Conservation (phyloP, 2,797 vertebrate species). For the Pogonophryne albipinna region DNA sequence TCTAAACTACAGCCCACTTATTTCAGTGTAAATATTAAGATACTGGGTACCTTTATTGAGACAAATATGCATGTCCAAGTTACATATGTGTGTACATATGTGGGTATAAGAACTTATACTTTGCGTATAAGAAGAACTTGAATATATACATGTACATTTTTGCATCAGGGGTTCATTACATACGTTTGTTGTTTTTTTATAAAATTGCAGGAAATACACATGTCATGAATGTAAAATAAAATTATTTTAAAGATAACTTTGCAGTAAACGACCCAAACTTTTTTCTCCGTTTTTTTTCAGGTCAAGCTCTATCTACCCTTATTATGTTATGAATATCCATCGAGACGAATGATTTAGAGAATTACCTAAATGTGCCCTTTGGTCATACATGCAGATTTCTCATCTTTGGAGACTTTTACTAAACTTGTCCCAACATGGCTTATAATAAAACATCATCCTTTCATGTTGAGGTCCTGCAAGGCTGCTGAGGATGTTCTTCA, state of each 20-base stretch:
- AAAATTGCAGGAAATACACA: too few relatives aligned
- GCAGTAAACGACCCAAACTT: background rate
- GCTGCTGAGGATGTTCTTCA: conserved; percentile 3
- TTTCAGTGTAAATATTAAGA: background rate
- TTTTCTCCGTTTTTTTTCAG: background rate
- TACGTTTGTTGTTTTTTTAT: too few relatives aligned
- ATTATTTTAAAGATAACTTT: background rate
- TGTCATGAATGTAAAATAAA: background rate
- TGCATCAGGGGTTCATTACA: too few relatives aligned
- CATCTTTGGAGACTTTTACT: too few relatives aligned
- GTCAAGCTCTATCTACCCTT: background rate
- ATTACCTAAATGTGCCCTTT: background rate
- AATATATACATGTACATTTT: too few relatives aligned
- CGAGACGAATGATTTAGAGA: background rate
- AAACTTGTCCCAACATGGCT: background rate
- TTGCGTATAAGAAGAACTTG: too few relatives aligned
- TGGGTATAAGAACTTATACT: background rate
- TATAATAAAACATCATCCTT: background rate
- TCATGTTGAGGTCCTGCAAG: background rate
- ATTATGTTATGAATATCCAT: background rate
- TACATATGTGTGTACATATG: too few relatives aligned
- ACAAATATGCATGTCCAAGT: background rate
- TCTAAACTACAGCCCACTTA: background rate
- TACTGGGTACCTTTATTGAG: background rate
- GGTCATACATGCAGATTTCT: background rate